phyloP scores from a whole-genome alignment of 2,797 vertebrate genomes.

The Crypturellus tataupa region DNA sequence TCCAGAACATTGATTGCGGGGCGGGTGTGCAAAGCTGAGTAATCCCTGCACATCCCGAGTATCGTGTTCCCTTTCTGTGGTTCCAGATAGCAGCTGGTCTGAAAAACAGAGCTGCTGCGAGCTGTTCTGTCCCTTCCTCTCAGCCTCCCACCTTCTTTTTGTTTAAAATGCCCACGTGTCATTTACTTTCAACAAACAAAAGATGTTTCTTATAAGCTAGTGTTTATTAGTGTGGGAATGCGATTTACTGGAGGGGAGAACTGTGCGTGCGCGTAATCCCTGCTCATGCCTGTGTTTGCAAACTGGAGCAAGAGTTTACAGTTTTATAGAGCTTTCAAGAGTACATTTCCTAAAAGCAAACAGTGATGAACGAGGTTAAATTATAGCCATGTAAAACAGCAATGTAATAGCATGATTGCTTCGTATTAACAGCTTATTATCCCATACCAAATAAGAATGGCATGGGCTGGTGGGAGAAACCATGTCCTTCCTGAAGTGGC shows the following conservation, averaged over 20 bases:
- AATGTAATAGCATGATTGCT: slow-evolving; percentile 13
- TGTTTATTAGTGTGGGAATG: slow-evolving; percentile 17
- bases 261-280: background rate
- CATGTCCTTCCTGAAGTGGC: background rate
- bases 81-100: slow-evolving; percentile 66
- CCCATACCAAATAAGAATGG: background rate
- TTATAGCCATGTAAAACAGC: slow-evolving; percentile 34
- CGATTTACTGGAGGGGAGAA: slow-evolving; percentile 10
- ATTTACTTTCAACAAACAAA: slow-evolving; percentile 65
- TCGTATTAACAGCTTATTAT: slow-evolving; percentile 32
- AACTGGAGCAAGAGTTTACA: slow-evolving; percentile 25
- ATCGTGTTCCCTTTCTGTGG: slow-evolving; percentile 36
- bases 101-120: slow-evolving; percentile 72
- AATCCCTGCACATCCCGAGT: background rate
- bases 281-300: background rate
- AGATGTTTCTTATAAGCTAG: slow-evolving; percentile 48
- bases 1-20: background rate
- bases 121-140: slow-evolving; percentile 49
- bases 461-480: slow-evolving; percentile 28
- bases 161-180: slow-evolving; percentile 56
- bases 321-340: slow-evolving; percentile 60
- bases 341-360: slow-evolving; percentile 60
- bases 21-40: background rate
- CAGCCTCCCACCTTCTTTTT: slow-evolving; percentile 68
- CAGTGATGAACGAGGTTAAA: slow-evolving; percentile 43